Conservation (phyloP, 2,888 invertebrate genomes). For the Eupithecia exiguata region DNA sequence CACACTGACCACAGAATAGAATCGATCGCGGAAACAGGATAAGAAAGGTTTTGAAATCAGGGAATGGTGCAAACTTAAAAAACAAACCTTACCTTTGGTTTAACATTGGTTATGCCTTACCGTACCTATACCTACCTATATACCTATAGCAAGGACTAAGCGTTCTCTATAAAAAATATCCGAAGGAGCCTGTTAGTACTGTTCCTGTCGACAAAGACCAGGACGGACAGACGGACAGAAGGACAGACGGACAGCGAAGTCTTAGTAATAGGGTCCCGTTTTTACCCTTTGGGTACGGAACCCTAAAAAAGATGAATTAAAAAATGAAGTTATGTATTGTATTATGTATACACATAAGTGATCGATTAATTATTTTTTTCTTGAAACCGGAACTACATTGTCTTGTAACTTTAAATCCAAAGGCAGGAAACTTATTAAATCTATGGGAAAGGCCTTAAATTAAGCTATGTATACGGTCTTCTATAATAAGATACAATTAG, state of each 20-base stretch:
- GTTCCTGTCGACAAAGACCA: neutral
- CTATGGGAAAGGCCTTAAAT: neutral
- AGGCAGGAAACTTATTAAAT: neutral
- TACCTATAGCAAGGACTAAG: neutral
- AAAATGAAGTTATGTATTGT: too few species aligned
- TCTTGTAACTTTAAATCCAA: neutral
- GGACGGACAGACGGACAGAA: too few species aligned
- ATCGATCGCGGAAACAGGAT: neutral
- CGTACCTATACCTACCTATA: too few species aligned
- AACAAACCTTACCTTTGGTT: neutral
- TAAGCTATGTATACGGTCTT: neutral
- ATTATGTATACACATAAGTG: too few species aligned
- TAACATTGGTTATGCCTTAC: neutral
- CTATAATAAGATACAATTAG: conserved; percentile 44
- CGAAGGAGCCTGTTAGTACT: neutral
- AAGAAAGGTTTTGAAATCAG: neutral
- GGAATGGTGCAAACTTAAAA: neutral
- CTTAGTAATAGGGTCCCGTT: too few species aligned
- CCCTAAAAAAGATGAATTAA: too few species aligned
- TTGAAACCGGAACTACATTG: neutral
- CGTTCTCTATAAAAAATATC: neutral
- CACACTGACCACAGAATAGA: neutral
- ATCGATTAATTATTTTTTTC: neutral
- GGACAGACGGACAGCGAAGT: too few species aligned
- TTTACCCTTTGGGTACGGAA: too few species aligned